Conservation (phyloP, 2,797 vertebrate genomes). For the Leptoclinus maculatus region DNA sequence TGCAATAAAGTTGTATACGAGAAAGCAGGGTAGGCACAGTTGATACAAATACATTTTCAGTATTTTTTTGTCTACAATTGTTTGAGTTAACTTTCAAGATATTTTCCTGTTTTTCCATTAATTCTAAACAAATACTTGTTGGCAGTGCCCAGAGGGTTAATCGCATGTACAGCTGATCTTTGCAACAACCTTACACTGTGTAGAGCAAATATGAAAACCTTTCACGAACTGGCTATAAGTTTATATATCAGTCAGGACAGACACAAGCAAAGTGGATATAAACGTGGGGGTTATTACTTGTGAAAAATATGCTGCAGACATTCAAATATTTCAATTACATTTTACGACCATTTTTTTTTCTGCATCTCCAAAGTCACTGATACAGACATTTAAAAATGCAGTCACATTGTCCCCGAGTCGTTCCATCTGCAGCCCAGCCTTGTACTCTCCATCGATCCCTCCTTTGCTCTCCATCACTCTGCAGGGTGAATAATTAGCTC, state of each 20-base stretch:
- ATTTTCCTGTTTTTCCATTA: not conserved
- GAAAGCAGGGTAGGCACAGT: not conserved
- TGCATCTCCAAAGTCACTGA: slow-evolving; percentile 6
- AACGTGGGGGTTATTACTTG: not conserved
- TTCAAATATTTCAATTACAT: slow-evolving; percentile 11
- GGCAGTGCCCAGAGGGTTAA: not conserved
- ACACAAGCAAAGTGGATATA: not conserved
- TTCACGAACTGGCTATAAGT: not conserved
- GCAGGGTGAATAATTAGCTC: slow-evolving; percentile 73
- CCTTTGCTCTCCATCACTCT: slow-evolving; percentile 47
- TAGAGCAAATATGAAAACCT: slow-evolving; percentile 12
- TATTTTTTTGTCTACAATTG: not conserved
- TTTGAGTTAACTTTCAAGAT: not conserved
- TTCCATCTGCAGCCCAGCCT: slow-evolving; percentile 37
- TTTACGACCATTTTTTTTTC: not conserved
- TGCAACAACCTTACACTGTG: not conserved
- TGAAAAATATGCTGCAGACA: slow-evolving; percentile 5
- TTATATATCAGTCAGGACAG: slow-evolving; percentile 1
- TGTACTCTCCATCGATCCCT: slow-evolving; percentile 38
- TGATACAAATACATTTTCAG: not conserved
- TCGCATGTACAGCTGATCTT: not conserved
- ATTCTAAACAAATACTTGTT: not conserved
- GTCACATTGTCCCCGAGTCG: slow-evolving; percentile 23
- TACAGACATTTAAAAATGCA: not conserved
- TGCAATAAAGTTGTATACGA: not conserved